phyloP scores from a whole-genome alignment of 2,888 invertebrate genomes.

The Nephrocerus scutellatus region DNA sequence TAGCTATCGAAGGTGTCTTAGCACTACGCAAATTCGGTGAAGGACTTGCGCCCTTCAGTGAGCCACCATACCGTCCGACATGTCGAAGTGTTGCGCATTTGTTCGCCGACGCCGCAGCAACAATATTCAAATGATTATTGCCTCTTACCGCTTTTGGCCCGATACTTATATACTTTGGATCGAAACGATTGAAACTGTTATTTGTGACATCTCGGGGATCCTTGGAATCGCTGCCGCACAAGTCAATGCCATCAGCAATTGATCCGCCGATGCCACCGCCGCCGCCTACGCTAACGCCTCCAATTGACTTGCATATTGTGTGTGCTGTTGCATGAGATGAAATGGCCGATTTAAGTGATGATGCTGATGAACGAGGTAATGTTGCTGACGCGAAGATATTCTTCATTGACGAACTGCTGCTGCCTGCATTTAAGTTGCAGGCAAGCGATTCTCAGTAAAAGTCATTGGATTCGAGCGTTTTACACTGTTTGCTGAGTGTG shows the following conservation, averaged over 20 bases:
- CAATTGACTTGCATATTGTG: constrained; percentile 40
- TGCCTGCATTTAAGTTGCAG: constrained; percentile 53
- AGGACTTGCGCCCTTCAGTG: constrained; percentile 42
- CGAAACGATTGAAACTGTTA: constrained; percentile 48
- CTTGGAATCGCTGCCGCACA: constrained; percentile 34
- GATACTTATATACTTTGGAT: constrained; percentile 48
- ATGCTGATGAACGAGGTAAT: constrained; percentile 44
- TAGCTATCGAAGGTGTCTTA: constrained; percentile 47
- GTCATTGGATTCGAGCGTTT: constrained; percentile 85
- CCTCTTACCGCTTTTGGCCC: constrained; percentile 46
- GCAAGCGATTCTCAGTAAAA: constrained; percentile 80
- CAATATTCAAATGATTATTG: constrained; percentile 41
- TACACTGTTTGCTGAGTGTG: constrained; percentile 92
- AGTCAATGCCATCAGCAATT: constrained; percentile 34
- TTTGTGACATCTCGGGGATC: constrained; percentile 47
- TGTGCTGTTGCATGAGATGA: constrained; percentile 41
- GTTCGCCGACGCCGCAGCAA: constrained; percentile 39
- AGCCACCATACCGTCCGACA: constrained; percentile 47
- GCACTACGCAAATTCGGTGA: constrained; percentile 47
- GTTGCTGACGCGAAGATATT: constrained; percentile 45
- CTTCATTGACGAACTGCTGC: constrained; percentile 39
- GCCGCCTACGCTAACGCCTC: too few species aligned
- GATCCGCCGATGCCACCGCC: constrained; percentile 20
- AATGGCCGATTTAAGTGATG: constrained; percentile 41
- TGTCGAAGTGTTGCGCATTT: constrained; percentile 48